A percentile compares a stretch with the other conserved stretches of the same genome.
phyloP scores from a whole-genome alignment of 1,140 invertebrate genomes.

The Proales similis region DNA sequence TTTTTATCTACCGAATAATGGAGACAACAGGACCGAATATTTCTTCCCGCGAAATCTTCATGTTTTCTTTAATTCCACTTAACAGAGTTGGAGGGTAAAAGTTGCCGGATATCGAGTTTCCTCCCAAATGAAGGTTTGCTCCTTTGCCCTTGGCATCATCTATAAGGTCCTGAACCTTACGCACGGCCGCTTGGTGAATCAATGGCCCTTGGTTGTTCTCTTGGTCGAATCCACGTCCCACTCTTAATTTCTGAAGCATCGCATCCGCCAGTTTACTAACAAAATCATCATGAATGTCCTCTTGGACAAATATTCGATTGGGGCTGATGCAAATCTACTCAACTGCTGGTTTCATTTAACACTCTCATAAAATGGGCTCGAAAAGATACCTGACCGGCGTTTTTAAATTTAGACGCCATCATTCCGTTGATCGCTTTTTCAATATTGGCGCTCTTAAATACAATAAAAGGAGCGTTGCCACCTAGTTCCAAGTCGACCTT shows the following conservation, averaged over 20 bases:
- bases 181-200: conserved; percentile 75
- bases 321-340: conserved; percentile 71
- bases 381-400: conserved; percentile 44
- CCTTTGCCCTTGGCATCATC: conserved; percentile 76
- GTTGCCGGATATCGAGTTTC: too few species aligned
- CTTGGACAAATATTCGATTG: conserved; percentile 56
- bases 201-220: conserved; percentile 70
- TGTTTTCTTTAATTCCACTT: conserved; percentile 67
- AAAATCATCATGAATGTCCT: conserved; percentile 51
- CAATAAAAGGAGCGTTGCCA: conserved; percentile 76
- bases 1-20: too few species aligned
- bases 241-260: conserved; percentile 61
- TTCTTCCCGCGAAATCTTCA: conserved; percentile 77
- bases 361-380: not conserved
- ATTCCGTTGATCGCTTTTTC: conserved; percentile 57
- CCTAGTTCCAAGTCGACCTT: conserved; percentile 75
- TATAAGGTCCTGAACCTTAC: conserved; percentile 68
- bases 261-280: conserved; percentile 61
- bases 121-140: too few species aligned
- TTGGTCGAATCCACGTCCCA: conserved; percentile 71
- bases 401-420: conserved; percentile 66
- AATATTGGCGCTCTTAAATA: conserved; percentile 73
- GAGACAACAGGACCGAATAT: conserved; percentile 90
- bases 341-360: not conserved
- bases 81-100: too few species aligned